These are phyloP conservation scores for Tillus elongatus DNA, from an alignment of 2,888 invertebrate species.

Conservation along the genomic window DNA sequence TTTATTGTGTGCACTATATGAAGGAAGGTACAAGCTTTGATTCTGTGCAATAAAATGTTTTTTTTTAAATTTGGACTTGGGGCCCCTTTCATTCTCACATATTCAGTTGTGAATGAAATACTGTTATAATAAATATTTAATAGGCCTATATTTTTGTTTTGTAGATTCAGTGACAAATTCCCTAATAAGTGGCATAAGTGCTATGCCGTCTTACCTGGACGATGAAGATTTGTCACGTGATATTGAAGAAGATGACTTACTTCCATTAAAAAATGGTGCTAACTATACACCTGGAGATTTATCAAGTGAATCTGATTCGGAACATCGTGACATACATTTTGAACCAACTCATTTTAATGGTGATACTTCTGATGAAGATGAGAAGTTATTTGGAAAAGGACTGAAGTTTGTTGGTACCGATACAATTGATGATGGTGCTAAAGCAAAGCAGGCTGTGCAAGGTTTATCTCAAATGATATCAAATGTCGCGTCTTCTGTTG, in stretches of 20 bases:
- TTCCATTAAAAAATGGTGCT: constrained; percentile 23
- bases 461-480: constrained; percentile 9
- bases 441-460: constrained; percentile 14
- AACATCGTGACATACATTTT: constrained; percentile 36
- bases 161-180: constrained; percentile 37
- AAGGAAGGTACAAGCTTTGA: no score
- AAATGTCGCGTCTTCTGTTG: constrained; percentile 14
- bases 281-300: constrained; percentile 26
- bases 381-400: constrained; percentile 32
- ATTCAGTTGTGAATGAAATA: no score
- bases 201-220: constrained; percentile 40
- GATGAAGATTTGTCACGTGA: constrained; percentile 31
- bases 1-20: no score
- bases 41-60: no score
- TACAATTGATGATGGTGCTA: constrained; percentile 12
- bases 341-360: constrained; percentile 40
- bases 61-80: no score
- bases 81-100: no score
- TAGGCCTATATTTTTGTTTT: no score
- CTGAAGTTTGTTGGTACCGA: constrained; percentile 33
- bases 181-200: constrained; percentile 32
- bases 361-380: constrained; percentile 39
- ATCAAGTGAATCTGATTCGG: constrained; percentile 38
- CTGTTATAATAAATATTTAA: no score
- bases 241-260: constrained; percentile 36